phyloP scores from a whole-genome alignment of 1,140 invertebrate species.

The Augochlora pura region DNA sequence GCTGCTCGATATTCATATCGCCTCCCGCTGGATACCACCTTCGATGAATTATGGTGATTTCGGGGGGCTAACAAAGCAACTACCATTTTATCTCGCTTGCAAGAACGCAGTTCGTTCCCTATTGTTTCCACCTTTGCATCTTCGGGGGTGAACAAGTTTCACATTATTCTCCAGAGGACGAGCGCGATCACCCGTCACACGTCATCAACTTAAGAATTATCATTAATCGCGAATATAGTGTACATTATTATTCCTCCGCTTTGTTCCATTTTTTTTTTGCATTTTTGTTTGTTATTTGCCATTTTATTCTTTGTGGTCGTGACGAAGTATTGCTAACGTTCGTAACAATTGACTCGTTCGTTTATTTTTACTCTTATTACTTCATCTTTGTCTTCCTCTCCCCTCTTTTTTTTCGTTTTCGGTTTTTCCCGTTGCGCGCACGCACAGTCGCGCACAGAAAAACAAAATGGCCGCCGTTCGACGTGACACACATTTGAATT shows the following conservation, averaged over 20 bases:
- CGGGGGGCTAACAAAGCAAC: constrained; percentile 67
- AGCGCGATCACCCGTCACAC: constrained; percentile 35
- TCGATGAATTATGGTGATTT: constrained; percentile 29
- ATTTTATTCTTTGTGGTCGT: constrained; percentile 54
- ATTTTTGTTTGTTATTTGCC: constrained; percentile 40
- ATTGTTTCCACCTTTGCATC: constrained; percentile 2
- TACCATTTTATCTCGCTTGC: constrained; percentile 72
- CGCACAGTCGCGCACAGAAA: constrained; percentile 52
- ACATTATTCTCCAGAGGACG: constrained; percentile 14
- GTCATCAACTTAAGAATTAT: constrained; percentile 52
- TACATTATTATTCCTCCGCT: constrained; percentile 16
- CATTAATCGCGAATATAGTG: constrained; percentile 27
- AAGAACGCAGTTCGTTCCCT: constrained; percentile 26
- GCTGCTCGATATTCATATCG: neutral
- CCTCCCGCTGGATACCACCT: neutral
- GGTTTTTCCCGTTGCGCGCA: constrained; percentile 27
- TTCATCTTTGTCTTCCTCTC: constrained; percentile 2
- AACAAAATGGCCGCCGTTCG: constrained; percentile 75
- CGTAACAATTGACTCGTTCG: constrained; percentile 73
- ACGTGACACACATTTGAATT: constrained; percentile 67
- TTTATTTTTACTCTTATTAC: constrained; percentile 28
- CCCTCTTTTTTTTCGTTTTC: constrained; percentile 1
- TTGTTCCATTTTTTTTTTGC: constrained; percentile 17
- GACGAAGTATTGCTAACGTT: constrained; percentile 73
- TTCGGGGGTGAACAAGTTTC: neutral